Evolutionary conservation across 2,888 invertebrate species (phyloP).

Genomic region (Orgyia antiqua): DNA sequence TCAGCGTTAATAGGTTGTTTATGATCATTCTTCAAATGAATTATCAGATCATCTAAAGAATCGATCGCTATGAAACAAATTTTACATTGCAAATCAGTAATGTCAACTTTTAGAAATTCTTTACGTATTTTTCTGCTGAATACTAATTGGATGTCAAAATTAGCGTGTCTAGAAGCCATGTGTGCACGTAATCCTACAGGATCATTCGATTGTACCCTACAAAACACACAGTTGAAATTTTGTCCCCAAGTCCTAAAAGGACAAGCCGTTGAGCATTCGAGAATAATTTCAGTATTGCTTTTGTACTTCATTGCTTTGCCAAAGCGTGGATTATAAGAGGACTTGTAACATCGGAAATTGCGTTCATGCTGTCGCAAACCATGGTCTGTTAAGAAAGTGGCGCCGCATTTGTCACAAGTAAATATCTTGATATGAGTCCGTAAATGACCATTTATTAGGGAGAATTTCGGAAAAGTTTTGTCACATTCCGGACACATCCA

Average conservation of each 20-base stretch:
- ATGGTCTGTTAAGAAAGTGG: conserved; percentile 62
- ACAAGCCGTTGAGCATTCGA: conserved; percentile 65
- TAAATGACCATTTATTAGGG: conserved; percentile 63
- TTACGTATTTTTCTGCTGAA: conserved; percentile 64
- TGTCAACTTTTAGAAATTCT: conserved; percentile 65
- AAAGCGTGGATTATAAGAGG: conserved; percentile 62
- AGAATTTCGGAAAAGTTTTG: conserved; percentile 59
- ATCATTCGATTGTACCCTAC: conserved; percentile 64
- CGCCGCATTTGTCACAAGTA: conserved; percentile 65
- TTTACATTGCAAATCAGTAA: conserved; percentile 66
- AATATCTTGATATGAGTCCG: conserved; percentile 63
- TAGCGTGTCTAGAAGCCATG: conserved; percentile 60
- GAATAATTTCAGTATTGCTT: conserved; percentile 64
- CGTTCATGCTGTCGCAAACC: conserved; percentile 62
- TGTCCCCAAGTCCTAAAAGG: conserved; percentile 70
- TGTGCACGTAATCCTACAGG: conserved; percentile 62
- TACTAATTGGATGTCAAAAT: conserved; percentile 59
- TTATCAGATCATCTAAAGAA: conserved; percentile 52
- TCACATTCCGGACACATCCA: conserved; percentile 68
- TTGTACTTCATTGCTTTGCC: conserved; percentile 63
- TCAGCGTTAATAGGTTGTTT: conserved; percentile 65
- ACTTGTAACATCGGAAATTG: conserved; percentile 63
- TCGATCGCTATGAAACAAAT: conserved; percentile 61
- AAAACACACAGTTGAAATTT: conserved; percentile 66
- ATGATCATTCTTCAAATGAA: conserved; percentile 62